A percentile compares a stretch with the other conserved stretches of the same genome.
These are phyloP conservation scores for Paralinhomoeus sp. DNA, from an alignment of 2,888 invertebrate genomes.

Conservation along the genomic window DNA sequence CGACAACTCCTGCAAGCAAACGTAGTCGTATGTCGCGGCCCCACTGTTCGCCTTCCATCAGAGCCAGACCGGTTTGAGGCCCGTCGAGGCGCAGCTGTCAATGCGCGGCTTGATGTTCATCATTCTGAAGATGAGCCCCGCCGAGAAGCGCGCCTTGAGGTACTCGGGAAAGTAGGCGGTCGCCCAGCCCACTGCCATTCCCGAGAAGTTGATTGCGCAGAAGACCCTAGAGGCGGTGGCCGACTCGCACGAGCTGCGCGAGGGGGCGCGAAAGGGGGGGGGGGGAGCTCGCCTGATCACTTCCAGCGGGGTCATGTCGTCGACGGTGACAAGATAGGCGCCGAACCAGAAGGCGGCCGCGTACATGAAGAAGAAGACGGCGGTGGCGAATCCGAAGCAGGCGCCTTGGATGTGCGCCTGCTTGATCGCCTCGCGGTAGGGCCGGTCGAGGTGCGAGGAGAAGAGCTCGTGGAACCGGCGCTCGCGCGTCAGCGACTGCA, in stretches of 20 bases:
- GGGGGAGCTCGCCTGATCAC: conserved; percentile 27
- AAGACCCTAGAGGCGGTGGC: conserved; percentile 33
- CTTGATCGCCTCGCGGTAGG: conserved; percentile 16
- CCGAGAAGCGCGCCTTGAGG: conserved; percentile 26
- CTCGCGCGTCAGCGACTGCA: conserved; percentile 29
- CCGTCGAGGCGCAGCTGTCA: conserved; percentile 19
- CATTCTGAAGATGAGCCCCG: conserved; percentile 27
- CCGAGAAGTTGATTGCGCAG: conserved; percentile 32
- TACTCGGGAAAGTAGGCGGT: conserved; percentile 27
- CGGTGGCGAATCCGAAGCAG: conserved; percentile 10
- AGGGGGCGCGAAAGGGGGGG: no score
- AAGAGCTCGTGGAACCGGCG: conserved; percentile 22
- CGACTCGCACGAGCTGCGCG: no score
- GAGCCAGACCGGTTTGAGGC: conserved; percentile 12
- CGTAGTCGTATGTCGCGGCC: no score
- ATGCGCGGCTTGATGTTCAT: conserved; percentile 24
- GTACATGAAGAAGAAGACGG: conserved; percentile 22
- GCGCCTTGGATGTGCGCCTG: conserved; percentile 2
- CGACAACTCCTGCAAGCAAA: conserved; percentile 11
- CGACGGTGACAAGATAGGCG: conserved; percentile 24
- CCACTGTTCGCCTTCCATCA: no score
- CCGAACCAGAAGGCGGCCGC: conserved; percentile 23
- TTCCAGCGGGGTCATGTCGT: conserved; percentile 25
- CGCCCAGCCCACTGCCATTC: conserved; percentile 29
- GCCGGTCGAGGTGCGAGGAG: conserved; percentile 17